Evolutionary conservation across 2,888 invertebrate genomes (phyloP), one percentile per base, ranked within the genome.

Genomic region (Lycia hirtaria): DNA sequence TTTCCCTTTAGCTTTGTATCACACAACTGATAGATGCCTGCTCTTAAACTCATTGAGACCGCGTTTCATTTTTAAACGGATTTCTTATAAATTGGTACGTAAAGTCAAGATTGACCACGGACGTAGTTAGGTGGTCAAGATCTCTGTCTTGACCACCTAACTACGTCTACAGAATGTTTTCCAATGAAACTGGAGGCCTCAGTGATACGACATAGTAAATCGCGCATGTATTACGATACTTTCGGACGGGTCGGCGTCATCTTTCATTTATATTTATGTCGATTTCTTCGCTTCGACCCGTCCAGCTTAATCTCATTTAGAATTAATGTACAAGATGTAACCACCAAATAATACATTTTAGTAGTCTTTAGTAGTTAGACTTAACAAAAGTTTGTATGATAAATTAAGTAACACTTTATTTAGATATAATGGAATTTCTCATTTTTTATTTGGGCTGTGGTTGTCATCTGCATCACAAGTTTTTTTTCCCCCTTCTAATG

Each of bases 281-380:
- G 24, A 47, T 20, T 50, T 32, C 53, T 64, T 28, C 48, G 56
- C 56, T 64, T 48, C 62, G 62, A 53, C 69, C 68, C 67, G 68
- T 67, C 59, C 73, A 77, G 75, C 75, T 78, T 85, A 85, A 87
- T 88, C 87, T 89, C 87, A 85, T 86, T 73, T 88, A 88, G 81
- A 74, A 74, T 75, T 80, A 85, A 85, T 87, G 89, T 90, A 90
- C 90, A 90, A 91, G 79, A 79, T 83, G 76, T 90, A 88, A 90
- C 90, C 91, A 91, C 91, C 91, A 90, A 90, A 89, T 87, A 85
- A 85, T 83, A 83, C 79, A 78, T 81, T 85, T 76, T 84, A 81
- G 79, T 84, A 86, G 81, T 56, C 19, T 51, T 24, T 59, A 58
- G 56, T 64, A 57, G 53, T 60, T 62, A 67, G 59, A 32, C 52